Percentiles rank a stretch among this genome's conserved stretches.
Evolutionary conservation across 2,888 invertebrate genomes (phyloP).

Genomic region (Heliconius cydno): DNA sequence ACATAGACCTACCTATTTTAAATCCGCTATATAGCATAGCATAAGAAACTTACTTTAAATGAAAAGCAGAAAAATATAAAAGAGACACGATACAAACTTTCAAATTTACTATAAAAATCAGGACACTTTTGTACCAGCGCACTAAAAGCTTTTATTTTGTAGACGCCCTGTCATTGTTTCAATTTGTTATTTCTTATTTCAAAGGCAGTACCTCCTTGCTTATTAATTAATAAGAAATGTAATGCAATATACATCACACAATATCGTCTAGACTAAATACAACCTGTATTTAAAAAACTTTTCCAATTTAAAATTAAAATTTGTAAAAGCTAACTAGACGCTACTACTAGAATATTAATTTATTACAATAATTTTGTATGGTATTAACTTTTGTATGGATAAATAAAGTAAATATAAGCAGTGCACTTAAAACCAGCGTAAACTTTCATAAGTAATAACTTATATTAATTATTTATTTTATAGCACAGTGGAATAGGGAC

Average conservation of each 20-base stretch:
- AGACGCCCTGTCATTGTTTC: background rate
- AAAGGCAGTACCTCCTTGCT: background rate
- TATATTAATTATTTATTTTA: no score
- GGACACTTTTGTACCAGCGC: background rate
- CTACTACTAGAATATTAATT: background rate
- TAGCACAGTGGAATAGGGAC: no score
- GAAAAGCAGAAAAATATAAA: background rate
- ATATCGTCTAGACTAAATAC: conserved; percentile 16
- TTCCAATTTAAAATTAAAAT: conserved; percentile 1
- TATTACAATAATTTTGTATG: background rate
- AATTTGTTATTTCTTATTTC: background rate
- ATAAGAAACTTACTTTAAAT: background rate
- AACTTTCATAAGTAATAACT: no score
- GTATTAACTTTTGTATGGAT: background rate
- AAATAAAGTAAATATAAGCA: no score
- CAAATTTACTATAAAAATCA: conserved; percentile 20
- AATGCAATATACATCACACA: background rate
- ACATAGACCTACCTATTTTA: no score
- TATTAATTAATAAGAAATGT: conserved; percentile 25
- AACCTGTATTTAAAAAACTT: background rate
- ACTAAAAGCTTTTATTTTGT: conserved; percentile 35
- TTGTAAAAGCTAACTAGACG: background rate
- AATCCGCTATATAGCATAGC: no score
- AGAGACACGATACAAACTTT: background rate
- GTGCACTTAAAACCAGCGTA: no score